Evolutionary conservation across 30 jellyfish, hydroid and myxozoan species (phyloP).

Genomic region (Rhopilema esculentum): DNA sequence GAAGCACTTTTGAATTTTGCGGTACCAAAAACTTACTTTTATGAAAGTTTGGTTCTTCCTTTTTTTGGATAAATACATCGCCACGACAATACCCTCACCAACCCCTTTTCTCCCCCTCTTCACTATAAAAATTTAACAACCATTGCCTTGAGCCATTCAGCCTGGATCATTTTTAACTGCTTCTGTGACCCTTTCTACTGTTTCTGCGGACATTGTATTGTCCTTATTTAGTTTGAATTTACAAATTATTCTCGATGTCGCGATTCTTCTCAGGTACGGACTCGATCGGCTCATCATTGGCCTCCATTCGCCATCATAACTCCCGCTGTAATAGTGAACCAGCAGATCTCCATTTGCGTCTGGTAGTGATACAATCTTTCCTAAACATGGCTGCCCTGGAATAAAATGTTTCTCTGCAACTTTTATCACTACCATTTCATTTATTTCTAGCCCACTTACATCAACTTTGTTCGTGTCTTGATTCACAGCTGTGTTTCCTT

Average conservation of each 20-base stretch:
- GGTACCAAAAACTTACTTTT: no score
- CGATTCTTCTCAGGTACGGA: conserved; percentile 75
- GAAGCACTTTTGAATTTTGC: no score
- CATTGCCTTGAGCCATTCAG: neutral
- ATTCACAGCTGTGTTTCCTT: conserved; percentile 20
- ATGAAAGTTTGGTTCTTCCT: no score
- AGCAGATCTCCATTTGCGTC: conserved; percentile 53
- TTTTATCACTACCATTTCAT: conserved; percentile 81
- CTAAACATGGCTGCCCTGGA: conserved; percentile 96
- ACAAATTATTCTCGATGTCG: conserved; percentile 29
- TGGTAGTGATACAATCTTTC: conserved; percentile 66
- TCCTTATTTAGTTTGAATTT: conserved; percentile 51
- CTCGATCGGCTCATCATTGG: conserved; percentile 97
- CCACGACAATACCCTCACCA: no score
- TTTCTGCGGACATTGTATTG: conserved; percentile 60
- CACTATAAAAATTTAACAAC: no score
- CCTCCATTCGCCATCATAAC: conserved; percentile 83
- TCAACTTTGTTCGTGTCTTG: neutral
- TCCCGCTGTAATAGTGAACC: conserved; percentile 84
- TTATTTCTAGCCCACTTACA: conserved; percentile 13
- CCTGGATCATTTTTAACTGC: conserved; percentile 11
- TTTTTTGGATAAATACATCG: no score
- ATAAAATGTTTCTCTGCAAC: conserved; percentile 72
- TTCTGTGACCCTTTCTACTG: conserved; percentile 18
- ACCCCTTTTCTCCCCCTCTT: neutral